Percentiles rank a stretch among this genome's conserved stretches.
Evolutionary conservation across 2,113 vertebrate species (phyloP).

Genomic region (Anoura caudifer): DNA sequence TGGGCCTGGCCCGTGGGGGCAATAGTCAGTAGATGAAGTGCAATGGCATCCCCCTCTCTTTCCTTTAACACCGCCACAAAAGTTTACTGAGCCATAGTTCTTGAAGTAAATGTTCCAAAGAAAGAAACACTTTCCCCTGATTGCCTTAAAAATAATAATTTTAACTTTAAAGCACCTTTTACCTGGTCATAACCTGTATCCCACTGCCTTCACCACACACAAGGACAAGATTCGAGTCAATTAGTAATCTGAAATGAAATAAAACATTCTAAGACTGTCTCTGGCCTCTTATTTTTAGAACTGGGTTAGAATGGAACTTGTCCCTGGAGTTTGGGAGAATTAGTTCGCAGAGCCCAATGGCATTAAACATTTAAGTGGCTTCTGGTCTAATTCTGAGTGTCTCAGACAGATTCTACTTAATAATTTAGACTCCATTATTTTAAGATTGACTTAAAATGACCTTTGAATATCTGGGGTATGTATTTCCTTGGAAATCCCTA

Average conservation of each 20-base stretch:
- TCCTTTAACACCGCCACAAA: not conserved
- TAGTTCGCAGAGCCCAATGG: slow-evolving; percentile 56
- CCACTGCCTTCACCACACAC: not conserved
- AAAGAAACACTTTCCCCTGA: not conserved
- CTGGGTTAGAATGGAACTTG: slow-evolving; percentile 30
- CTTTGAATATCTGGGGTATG: slow-evolving; percentile 19
- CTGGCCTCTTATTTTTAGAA: slow-evolving; percentile 55
- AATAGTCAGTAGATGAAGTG: not conserved
- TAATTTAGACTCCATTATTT: slow-evolving; percentile 66
- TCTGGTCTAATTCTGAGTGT: slow-evolving; percentile 58
- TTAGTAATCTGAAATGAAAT: slow-evolving; percentile 33
- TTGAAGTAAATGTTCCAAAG: not conserved
- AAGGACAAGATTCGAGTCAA: slow-evolving; percentile 6
- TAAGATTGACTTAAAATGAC: slow-evolving; percentile 37
- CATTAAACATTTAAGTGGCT: slow-evolving; percentile 60
- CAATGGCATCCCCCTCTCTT: not conserved
- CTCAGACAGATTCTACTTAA: slow-evolving; percentile 53
- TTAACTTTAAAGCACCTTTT: not conserved
- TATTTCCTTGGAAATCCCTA: not conserved
- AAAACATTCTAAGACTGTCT: slow-evolving; percentile 15
- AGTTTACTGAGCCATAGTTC: not conserved
- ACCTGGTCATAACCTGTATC: not conserved
- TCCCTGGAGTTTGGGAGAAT: slow-evolving; percentile 51
- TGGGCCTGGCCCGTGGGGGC: not conserved
- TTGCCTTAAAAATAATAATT: not conserved